Evolutionary conservation across 2,797 vertebrate species (phyloP), one percentile per base, ranked within the genome.

Genomic region (Labroides dimidiatus): DNA sequence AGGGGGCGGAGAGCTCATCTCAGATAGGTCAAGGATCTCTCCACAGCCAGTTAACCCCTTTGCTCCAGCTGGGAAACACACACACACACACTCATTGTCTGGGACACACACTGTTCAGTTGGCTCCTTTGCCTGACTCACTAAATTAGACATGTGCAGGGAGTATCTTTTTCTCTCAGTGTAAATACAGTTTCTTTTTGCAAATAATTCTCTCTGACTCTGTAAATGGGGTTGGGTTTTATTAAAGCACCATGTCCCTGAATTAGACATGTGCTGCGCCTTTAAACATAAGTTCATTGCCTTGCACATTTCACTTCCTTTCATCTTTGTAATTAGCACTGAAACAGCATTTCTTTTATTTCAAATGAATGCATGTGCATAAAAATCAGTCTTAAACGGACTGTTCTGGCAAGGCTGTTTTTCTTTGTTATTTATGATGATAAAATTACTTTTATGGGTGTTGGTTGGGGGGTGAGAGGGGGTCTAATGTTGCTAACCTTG

Each of bases 331-430:
- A 93, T 93, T 93, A 93, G 91, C 84, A 90, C 86, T 86, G 91
- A 92, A 93, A 82, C 90, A 91, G 91, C 88, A 88, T 92, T 93
- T 93, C 80, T 89, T 92, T 94, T 82, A 92, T 93, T 93, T 90
- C 87, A 88, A 92, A 93, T 92, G 89, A 93, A 93, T 91, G 89
- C 92, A 94, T 93, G 90, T 92, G 92, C 92, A 94, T 94, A 94
- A 90, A 93, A 93, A 93, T 91, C 90, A 83, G 89, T 84, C 85
- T 88, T 85, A 89, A 90, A 83, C 87, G 87, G 87, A 80, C 69
- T 72, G 60, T 69, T 84, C 80, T 71, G 63, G 89, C 88, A 90
- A 91, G 90, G 89, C 90, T 91, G 90, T 90, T 88, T 91, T 87
- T 76, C 92, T 93, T 94, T 94, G 92, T 94, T 94, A 90, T 93